Evolutionary conservation across 1,140 invertebrate species (phyloP), one percentile per base, ranked within the genome.

Genomic region (Sweltsa coloradensis): DNA sequence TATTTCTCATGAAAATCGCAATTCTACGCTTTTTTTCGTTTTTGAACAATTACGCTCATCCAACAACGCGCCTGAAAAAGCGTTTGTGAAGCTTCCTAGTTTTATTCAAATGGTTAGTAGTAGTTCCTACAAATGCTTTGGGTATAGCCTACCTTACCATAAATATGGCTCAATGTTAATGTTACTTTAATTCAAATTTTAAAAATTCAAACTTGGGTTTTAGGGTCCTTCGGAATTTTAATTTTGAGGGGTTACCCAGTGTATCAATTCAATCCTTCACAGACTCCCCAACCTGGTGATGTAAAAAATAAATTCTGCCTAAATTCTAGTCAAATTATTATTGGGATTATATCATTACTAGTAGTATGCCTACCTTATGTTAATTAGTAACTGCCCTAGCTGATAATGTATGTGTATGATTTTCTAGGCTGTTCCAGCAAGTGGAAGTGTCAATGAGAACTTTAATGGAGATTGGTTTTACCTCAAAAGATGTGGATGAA

Each of bases 401-500:
- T 6, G 24, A 13, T 43, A n/a, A 13, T 9, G 2, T 18, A 27
- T 29, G 24, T 14, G 7, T 5, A 19, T 37, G 29, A n/a, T 29
- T 51, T 55, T 47, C 41, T 53, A 57, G 65, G 45, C 67, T 95
- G 55, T 76, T 86, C 55, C 63, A 83, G 16, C 86, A 92, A 59
- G 79, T 96, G 55, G 77, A 88, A 56, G 68, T 79, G 19, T 81
- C 89, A 3, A 78, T 96, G 52, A 66, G 78, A 21, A 78, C 77
- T 29, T 72, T 97, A 49, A 66, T 76, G 14, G 55, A 63, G 25
- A 67, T 91, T 23, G 94, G 94, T 16, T 97, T 99, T 57, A 83
- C 81, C 39, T 79, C 85, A 39, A 95, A 95, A 66, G 94, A 98
- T 68, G 71, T 93, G 34, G 94, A 98, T 70, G 93, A 98, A 72